phyloP scores from a whole-genome alignment of 2,888 invertebrate genomes.

The Latheticus oryzae region DNA sequence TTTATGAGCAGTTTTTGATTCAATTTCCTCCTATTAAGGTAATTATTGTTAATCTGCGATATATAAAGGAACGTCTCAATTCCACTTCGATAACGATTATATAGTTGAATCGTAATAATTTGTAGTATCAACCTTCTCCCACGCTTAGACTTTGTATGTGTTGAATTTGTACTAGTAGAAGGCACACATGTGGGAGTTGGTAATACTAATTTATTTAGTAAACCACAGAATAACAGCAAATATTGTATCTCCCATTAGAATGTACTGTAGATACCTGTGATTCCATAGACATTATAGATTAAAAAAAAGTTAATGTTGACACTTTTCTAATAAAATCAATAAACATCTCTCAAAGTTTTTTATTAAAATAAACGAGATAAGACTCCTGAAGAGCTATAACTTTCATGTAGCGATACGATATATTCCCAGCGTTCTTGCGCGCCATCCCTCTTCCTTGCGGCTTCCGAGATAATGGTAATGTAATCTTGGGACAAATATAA shows the following conservation, averaged over 20 bases:
- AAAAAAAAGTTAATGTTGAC: conserved; percentile 24
- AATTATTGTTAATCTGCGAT: background rate
- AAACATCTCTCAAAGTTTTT: conserved; percentile 11
- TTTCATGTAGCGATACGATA: conserved; percentile 49
- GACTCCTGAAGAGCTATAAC: conserved; percentile 48
- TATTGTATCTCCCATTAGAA: conserved; percentile 23
- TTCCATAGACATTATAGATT: conserved; percentile 18
- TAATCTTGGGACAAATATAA: conserved; percentile 65
- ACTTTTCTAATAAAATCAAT: conserved; percentile 33
- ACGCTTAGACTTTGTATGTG: conserved; percentile 30
- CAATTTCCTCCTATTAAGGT: conserved; percentile 1
- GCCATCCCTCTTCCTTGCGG: conserved; percentile 45
- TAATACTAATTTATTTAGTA: conserved; percentile 33
- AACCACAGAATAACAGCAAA: conserved; percentile 30
- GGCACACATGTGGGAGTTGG: conserved; percentile 24
- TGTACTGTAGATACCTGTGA: conserved; percentile 24
- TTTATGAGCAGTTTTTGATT: too few species aligned
- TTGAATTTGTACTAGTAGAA: conserved; percentile 29
- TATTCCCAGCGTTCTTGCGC: conserved; percentile 41
- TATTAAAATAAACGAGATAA: conserved; percentile 48
- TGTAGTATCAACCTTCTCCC: conserved; percentile 22
- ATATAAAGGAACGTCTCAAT: background rate
- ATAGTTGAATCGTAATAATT: conserved; percentile 13
- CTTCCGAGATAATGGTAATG: conserved; percentile 62
- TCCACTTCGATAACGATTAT: conserved; percentile 17